A percentile compares a stretch with the other conserved stretches of the same genome.
phyloP scores from a whole-genome alignment of 2,113 vertebrate species.

The Euleptes europaea region DNA sequence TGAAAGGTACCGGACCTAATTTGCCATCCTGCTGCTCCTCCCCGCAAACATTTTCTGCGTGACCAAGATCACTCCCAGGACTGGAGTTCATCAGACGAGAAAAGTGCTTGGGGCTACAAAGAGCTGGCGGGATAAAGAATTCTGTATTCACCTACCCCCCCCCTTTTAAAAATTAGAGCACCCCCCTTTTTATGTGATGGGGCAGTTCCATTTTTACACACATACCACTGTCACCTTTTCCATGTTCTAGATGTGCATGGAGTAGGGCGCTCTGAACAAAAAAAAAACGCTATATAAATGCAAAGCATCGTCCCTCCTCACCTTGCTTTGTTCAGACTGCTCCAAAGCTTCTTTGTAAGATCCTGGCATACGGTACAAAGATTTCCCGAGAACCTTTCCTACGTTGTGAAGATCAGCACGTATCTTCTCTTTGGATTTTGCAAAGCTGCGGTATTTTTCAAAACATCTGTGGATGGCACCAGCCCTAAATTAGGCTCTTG shows the following conservation, averaged over 20 bases:
- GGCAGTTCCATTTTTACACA: no score
- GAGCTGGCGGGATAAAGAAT: no score
- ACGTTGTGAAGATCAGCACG: slow-evolving; percentile 61
- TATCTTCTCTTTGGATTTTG: slow-evolving; percentile 72
- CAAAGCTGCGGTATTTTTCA: slow-evolving; percentile 74
- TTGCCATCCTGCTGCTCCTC: no score
- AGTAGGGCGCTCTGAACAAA: background rate
- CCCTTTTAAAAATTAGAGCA: no score
- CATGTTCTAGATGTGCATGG: background rate
- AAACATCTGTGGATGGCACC: slow-evolving; percentile 75
- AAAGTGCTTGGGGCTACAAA: no score
- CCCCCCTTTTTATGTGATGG: no score
- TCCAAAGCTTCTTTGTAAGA: slow-evolving; percentile 83
- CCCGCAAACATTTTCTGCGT: no score
- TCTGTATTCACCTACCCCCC: no score
- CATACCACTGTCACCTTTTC: no score
- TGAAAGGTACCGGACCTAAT: no score
- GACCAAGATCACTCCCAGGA: no score
- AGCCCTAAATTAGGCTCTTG: background rate
- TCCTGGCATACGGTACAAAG: slow-evolving; percentile 64
- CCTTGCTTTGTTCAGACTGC: slow-evolving; percentile 78
- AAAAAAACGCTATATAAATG: background rate
- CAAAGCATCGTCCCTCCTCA: slow-evolving; percentile 42
- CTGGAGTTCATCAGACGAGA: no score
- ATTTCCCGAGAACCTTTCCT: slow-evolving; percentile 70